Base-by-base conservation (phyloP, 2,888 invertebrate species). In the Mimas tiliae region DNA sequence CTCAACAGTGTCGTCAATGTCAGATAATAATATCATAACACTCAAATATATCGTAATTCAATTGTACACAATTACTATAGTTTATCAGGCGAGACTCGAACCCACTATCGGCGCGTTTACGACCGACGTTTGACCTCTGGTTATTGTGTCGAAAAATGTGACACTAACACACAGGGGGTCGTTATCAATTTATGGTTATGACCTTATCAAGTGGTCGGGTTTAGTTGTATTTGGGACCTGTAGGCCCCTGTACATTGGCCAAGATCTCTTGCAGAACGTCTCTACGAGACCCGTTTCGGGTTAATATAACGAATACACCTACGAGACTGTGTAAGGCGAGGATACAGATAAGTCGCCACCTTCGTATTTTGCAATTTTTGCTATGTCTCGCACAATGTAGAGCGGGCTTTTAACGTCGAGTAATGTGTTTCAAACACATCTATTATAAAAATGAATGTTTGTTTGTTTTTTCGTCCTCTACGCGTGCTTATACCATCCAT, bases 11-110 rank as follows among this genome's bases (percentile, higher is more conserved):
- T 45, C 45, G 12, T 45, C 14, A 19, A 55, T 11, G 3, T 27
- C 27, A 27, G 27, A 27, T 27, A 3, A 16, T 12, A 34, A 42
- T 38, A 19, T 0, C 58, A 58, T 55, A 38, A 27, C 16, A 38
- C 38, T 9, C 55, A 51, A 34, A 55, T 16, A 58, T 42, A 58
- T 42, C 27, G 4, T 27, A 58, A 67, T 65, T 70, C 68, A 72
- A 69, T 66, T 71, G 65, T 65, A 52, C 38, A 64, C 42, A 51
- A 67, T 62, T 62, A 58, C 51, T 64, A 52, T 58, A 69, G 68
- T 65, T 74, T 80, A 74, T 77, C 74, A 38, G 16, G 12, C 67
- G 69, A 69, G 70, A 67, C 70, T 72, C 73, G 72, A 72, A 73
- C 71, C 68, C 67, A 58, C 67, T 72, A 77, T 73, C 71, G 62